Base-by-base conservation (phyloP, 2,888 invertebrate species). In the Pollenia griseotomentosa region DNA sequence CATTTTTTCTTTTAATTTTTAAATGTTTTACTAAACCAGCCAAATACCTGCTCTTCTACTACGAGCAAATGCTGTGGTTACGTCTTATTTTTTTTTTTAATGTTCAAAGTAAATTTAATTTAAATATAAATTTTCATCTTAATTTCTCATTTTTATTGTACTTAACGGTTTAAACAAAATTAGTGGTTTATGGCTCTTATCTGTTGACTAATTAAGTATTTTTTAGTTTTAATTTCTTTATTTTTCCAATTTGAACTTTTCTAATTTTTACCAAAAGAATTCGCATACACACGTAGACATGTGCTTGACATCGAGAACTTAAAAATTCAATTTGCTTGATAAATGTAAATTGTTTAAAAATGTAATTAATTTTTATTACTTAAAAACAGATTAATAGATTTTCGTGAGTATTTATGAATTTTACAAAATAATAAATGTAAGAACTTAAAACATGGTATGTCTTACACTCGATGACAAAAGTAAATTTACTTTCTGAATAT, bases 191-290 rank as follows among this genome's bases (percentile, higher is more conserved):
- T 57, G 19, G 11, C 55, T 23, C 23, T 57, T 5, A 23, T 57
- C 19, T 57, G 23, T 57, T 57, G 55, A 57, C 55, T 57, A 23
- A 57, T 57, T 57, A 11, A 23, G 23, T 57, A 57, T 23, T 57
- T 57, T 33, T 33, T 6, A 33, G 33, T 33, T 33, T 33, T 33
- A 6, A 57, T 57, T 57, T 19, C 19, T n/a, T 57, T 23, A n/a
- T 23, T 19, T 23, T 23, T 57, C 1, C 23, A 57, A 57, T 57
- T 11, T 57, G 2, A 57, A 57, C 57, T 23, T 10, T 33, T 33
- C 33, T 33, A 33, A 33, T 6, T 33, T 33, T 33, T 33, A 33
- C 33, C 33, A 33, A 33, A 33, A 5, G 33, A 33, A 33, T 33
- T 33, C 6, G 33, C 6, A 6, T 33, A 33, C 33, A 33, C 33